These are phyloP conservation scores for Dysdera silvatica DNA, from an alignment of 1,140 invertebrate genomes.

Conservation along the genomic window DNA sequence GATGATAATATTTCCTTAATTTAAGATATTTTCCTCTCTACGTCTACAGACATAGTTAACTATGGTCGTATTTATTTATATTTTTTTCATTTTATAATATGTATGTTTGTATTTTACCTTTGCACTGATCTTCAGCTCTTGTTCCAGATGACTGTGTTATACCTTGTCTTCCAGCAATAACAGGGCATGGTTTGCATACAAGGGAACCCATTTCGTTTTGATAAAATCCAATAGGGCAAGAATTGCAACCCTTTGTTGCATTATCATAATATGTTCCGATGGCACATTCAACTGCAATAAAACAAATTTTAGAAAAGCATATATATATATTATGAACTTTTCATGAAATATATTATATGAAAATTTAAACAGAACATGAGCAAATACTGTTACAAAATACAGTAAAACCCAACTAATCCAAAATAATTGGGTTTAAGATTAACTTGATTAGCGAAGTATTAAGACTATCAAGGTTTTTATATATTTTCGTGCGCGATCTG, in stretches of 20 bases:
- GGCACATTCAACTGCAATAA: constrained; percentile 78
- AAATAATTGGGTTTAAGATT: too few species aligned
- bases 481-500: too few species aligned
- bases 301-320: neutral
- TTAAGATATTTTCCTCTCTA: neutral
- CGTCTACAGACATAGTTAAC: neutral
- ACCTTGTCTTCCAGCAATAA: constrained; percentile 74
- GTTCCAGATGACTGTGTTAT: constrained; percentile 80
- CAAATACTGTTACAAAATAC: neutral
- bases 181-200: constrained; percentile 77
- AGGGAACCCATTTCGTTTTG: constrained; percentile 87
- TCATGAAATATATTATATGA: neutral
- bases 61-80: neutral
- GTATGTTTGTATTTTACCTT: constrained; percentile 51
- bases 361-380: neutral
- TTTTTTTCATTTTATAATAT: neutral
- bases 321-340: neutral
- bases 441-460: too few species aligned
- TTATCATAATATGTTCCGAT: constrained; percentile 81
- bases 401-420: neutral
- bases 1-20: too few species aligned
- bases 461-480: too few species aligned
- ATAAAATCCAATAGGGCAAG: constrained; percentile 82
- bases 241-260: constrained; percentile 61
- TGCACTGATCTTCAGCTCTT: constrained; percentile 77